These are phyloP conservation scores for Strix aluco DNA, from an alignment of 2,113 vertebrate species.

Conservation along the genomic window DNA sequence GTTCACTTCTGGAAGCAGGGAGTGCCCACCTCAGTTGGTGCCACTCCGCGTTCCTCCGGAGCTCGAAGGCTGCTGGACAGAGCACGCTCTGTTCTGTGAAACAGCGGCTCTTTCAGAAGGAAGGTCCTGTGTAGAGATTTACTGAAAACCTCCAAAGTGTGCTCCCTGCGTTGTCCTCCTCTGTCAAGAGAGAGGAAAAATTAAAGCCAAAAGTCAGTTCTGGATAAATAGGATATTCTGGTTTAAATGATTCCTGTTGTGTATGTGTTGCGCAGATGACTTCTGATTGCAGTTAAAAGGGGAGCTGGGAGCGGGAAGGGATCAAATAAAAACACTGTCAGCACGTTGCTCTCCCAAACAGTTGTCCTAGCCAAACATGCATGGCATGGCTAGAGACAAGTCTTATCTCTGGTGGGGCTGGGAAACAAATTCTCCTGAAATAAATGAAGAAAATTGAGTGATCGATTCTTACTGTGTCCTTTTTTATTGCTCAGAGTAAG, in stretches of 20 bases:
- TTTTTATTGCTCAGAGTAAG: neutral
- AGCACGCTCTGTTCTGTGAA: neutral
- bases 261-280: neutral
- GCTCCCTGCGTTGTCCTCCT: neutral
- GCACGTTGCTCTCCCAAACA: neutral
- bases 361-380: rapidly evolving
- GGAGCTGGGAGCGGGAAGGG: neutral
- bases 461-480: neutral
- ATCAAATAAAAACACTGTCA: neutral
- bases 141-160: neutral
- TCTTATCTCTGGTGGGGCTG: neutral
- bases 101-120: neutral
- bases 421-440: neutral
- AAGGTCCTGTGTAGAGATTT: neutral
- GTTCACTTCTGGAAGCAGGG: neutral
- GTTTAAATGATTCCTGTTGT: neutral
- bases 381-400: neutral
- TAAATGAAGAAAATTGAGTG: neutral
- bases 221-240: neutral
- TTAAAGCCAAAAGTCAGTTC: neutral
- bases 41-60: neutral
- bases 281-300: neutral
- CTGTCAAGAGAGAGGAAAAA: neutral
- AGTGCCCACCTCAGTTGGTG: neutral
- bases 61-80: neutral